phyloP scores from a whole-genome alignment of 2,113 vertebrate genomes.

The Lates calcarifer region DNA sequence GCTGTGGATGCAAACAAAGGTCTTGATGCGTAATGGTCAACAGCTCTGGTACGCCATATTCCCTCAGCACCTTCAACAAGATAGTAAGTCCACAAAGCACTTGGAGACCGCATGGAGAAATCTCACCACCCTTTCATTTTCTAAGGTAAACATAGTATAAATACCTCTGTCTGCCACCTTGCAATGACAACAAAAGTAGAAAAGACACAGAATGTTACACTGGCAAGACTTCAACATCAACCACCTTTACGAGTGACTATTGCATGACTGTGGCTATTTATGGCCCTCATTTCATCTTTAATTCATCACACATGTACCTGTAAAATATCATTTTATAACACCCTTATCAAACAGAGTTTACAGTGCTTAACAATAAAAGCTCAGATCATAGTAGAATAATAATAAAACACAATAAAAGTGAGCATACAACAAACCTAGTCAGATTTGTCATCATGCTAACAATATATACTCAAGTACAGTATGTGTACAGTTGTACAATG shows the following conservation, averaged over 20 bases:
- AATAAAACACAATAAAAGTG: no score
- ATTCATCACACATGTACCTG: constrained; percentile 1
- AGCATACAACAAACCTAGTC: no score
- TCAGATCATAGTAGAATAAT: no score
- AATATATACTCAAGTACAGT: no score
- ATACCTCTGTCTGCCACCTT: no score
- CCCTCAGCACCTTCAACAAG: neutral
- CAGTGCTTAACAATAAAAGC: no score
- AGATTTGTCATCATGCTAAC: no score
- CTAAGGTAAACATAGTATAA: neutral
- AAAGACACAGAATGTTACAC: no score
- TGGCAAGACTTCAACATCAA: neutral
- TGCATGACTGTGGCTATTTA: neutral
- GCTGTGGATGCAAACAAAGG: neutral
- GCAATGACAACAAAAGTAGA: no score
- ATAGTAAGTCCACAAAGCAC: neutral
- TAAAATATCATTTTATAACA: neutral
- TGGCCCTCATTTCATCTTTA: neutral
- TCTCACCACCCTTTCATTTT: neutral
- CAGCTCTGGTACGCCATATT: neutral
- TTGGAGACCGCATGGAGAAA: no score
- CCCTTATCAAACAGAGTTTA: no score
- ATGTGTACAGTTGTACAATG: no score
- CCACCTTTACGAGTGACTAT: neutral
- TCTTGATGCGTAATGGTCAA: neutral